These are phyloP conservation scores for Chalcis sispes DNA, from an alignment of 2,888 invertebrate species.

Conservation along the genomic window DNA sequence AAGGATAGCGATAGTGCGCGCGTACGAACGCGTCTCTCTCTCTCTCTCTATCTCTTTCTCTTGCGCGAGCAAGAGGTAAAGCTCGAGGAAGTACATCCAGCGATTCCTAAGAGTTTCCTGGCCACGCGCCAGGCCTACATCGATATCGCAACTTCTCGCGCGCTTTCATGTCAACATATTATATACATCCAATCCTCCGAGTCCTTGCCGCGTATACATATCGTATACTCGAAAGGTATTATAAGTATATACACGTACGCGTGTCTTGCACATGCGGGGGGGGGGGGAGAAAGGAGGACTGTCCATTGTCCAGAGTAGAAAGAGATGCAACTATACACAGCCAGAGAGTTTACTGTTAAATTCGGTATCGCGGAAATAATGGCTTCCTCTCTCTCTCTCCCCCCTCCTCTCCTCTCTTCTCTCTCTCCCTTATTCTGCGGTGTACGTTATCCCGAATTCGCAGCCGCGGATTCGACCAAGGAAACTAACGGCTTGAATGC, in stretches of 20 bases:
- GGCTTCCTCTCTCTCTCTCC: no score
- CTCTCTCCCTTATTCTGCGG: no score
- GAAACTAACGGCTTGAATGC: constrained; percentile 18
- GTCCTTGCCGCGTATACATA: no score
- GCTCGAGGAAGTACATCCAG: no score
- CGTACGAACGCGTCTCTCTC: not conserved
- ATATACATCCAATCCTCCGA: not conserved
- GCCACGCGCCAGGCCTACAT: constrained; percentile 69
- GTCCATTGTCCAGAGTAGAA: constrained; percentile 69
- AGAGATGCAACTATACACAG: constrained; percentile 58
- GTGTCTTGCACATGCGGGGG: not conserved
- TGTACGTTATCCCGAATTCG: not conserved
- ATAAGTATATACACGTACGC: not conserved
- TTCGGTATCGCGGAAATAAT: constrained; percentile 69
- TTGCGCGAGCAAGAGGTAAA: no score
- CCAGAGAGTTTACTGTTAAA: constrained; percentile 58
- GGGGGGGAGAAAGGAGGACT: no score
- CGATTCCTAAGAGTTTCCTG: constrained; percentile 71
- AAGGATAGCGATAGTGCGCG: not conserved
- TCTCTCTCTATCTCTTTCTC: constrained; percentile 3
- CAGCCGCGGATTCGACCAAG: constrained; percentile 11
- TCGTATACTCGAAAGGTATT: no score
- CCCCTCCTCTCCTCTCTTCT: no score
- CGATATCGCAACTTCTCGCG: constrained; percentile 63
- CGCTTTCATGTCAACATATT: not conserved